These are phyloP conservation scores for Lasioglossum albipes DNA, from an alignment of 1,140 invertebrate species.

Conservation along the genomic window DNA sequence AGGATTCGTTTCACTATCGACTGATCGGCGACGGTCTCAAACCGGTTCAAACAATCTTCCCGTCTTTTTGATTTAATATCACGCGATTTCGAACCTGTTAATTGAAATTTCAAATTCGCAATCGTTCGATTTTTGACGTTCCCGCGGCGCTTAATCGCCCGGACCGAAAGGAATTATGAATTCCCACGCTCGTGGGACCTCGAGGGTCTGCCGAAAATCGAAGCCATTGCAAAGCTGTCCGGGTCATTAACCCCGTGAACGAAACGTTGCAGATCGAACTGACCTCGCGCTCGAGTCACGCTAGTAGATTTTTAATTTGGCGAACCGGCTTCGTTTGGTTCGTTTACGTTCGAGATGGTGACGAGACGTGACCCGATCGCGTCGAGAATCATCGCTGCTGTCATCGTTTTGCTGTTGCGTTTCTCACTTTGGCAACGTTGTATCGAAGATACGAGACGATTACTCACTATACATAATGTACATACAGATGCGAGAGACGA, in stretches of 20 bases:
- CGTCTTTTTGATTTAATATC: no score
- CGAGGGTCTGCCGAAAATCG: background rate
- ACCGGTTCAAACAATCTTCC: no score
- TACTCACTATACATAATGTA: conserved; percentile 62
- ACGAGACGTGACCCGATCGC: background rate
- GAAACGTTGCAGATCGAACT: background rate
- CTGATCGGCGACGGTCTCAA: background rate
- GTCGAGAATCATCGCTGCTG: conserved; percentile 50
- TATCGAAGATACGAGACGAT: conserved; percentile 40
- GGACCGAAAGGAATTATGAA: background rate
- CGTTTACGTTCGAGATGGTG: no score
- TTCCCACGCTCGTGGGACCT: background rate
- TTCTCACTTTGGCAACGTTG: conserved; percentile 10
- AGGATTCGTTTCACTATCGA: background rate
- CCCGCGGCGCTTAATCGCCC: background rate
- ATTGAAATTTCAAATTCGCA: conserved; percentile 14
- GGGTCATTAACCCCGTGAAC: background rate
- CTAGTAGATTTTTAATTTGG: background rate
- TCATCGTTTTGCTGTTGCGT: conserved; percentile 45
- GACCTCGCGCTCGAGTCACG: background rate
- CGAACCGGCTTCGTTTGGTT: no score
- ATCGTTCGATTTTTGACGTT: conserved; percentile 1
- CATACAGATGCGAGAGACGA: conserved; percentile 28
- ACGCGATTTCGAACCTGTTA: background rate
- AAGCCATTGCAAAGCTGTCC: background rate